Conservation (phyloP, 2,113 vertebrate species). For the Scytalopus superciliaris region DNA sequence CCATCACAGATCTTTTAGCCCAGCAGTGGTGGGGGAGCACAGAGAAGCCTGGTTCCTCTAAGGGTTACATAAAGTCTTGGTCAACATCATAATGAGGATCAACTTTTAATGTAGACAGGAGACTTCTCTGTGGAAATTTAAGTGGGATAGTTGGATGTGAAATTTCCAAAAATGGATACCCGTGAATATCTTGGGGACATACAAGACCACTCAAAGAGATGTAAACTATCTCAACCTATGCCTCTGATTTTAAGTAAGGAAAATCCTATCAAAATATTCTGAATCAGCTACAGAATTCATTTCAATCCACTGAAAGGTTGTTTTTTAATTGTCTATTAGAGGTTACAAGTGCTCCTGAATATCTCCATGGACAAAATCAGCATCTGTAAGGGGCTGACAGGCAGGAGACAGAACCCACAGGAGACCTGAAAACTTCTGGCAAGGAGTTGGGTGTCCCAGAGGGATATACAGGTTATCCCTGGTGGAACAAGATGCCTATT, state of each 20-base stretch:
- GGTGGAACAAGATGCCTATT: not conserved
- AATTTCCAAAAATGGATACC: not conserved
- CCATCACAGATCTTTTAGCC: not conserved
- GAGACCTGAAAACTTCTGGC: not conserved
- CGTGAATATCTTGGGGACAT: not conserved
- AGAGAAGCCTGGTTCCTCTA: not conserved
- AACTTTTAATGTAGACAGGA: not conserved
- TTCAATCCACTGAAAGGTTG: not conserved
- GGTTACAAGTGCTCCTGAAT: not conserved
- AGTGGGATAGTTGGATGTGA: not conserved
- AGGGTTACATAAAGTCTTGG: not conserved
- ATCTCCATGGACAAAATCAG: not conserved
- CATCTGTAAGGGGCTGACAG: not conserved
- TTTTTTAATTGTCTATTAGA: not conserved
- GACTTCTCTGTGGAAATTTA: not conserved
- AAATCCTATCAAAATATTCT: not conserved
- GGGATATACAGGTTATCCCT: not conserved
- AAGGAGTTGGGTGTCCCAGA: not conserved
- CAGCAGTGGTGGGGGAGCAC: not conserved
- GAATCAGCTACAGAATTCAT: not conserved
- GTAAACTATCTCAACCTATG: not conserved
- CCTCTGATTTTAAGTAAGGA: not conserved
- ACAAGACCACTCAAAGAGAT: not conserved
- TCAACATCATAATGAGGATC: rapidly evolving
- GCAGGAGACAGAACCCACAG: not conserved